Evolutionary conservation across 2,797 vertebrate species (phyloP).

Genomic region (Clamator glandarius): DNA sequence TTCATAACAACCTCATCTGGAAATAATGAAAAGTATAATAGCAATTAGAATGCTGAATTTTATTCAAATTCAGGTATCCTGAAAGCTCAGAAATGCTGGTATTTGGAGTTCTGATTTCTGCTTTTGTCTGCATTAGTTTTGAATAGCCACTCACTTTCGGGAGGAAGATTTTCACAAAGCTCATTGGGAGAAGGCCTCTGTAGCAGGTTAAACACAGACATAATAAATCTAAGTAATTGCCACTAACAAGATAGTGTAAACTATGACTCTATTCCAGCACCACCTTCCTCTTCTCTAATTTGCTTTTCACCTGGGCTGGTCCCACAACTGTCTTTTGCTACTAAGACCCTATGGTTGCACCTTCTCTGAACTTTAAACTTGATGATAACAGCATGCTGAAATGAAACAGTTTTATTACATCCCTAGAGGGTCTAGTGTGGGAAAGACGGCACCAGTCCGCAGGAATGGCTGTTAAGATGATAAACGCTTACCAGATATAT

Average conservation of each 20-base stretch:
- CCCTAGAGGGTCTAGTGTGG: background rate
- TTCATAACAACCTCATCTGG: background rate
- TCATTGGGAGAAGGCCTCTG: background rate
- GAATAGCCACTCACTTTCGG: background rate
- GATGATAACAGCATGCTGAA: background rate
- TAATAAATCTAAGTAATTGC: background rate
- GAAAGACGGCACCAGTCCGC: background rate
- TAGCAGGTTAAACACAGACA: background rate
- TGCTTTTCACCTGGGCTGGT: background rate
- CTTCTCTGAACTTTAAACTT: background rate
- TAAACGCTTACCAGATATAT: background rate
- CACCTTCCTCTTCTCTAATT: background rate
- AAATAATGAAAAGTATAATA: background rate
- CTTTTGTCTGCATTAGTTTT: background rate
- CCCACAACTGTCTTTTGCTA: background rate
- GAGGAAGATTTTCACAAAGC: background rate
- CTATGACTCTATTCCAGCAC: background rate
- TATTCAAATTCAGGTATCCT: rapidly evolving
- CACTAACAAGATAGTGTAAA: background rate
- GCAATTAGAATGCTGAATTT: background rate
- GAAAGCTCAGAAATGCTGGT: background rate
- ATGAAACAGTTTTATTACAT: background rate
- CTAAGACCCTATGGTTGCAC: background rate
- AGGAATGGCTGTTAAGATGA: background rate
- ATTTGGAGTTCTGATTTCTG: background rate